phyloP scores from a whole-genome alignment of 2,113 vertebrate species.

The Eleginops maclovinus region DNA sequence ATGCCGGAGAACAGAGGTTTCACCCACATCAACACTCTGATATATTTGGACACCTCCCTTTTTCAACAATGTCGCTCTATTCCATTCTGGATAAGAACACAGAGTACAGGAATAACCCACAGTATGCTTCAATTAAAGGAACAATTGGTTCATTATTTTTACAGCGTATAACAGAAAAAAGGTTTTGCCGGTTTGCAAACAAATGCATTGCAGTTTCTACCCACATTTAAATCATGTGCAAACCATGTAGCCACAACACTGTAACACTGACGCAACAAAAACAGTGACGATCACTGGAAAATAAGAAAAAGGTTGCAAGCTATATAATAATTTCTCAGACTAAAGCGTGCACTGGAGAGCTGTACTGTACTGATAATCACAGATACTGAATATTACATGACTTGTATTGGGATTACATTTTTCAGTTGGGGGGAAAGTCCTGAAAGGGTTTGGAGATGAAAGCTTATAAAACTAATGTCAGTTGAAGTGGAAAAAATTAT shows the following conservation, averaged over 20 bases:
- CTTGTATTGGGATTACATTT: neutral
- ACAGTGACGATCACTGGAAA: neutral
- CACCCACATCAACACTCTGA: neutral
- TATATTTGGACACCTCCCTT: constrained; percentile 64
- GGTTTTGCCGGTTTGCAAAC: neutral
- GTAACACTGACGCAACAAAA: neutral
- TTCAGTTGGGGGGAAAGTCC: neutral
- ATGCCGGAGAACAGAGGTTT: constrained; percentile 10
- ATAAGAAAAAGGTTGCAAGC: neutral
- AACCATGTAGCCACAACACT: neutral
- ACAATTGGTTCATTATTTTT: neutral
- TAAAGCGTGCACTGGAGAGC: neutral
- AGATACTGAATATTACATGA: neutral
- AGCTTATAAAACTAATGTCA: too few relatives aligned
- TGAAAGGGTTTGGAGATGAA: neutral
- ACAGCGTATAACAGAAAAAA: neutral
- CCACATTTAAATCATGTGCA: neutral
- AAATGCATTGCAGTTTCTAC: neutral
- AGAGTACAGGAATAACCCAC: constrained; percentile 9
- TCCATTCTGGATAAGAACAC: constrained; percentile 26
- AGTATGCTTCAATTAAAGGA: neutral
- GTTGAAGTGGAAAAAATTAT: too few relatives aligned
- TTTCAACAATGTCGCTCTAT: constrained; percentile 52
- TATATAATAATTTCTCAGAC: neutral
- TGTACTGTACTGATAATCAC: too few relatives aligned